Evolutionary conservation across 1,140 invertebrate species (phyloP), one percentile per base, ranked within the genome.

Genomic region (Dysdera silvatica): DNA sequence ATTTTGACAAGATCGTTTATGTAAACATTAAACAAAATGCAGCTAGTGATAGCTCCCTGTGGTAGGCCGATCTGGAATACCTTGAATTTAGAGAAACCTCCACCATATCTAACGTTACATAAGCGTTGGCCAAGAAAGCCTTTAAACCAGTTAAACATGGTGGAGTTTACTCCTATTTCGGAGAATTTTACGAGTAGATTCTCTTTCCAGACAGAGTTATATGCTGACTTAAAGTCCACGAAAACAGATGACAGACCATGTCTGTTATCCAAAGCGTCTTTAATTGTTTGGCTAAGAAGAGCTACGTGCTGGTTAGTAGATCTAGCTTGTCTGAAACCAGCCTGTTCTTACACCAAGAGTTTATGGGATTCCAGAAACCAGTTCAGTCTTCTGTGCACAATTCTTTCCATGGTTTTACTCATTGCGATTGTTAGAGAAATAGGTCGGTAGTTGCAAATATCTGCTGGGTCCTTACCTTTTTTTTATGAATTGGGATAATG

Each of bases 1-100:
- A 24, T 53, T n/a, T 20, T n/a, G 48, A 61, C 23, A 14, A 61
- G 24, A 28, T 61, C 59, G 43, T 61, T 61, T n/a, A 43, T 61
- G 31, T 61, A 61, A 7, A 51, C 49, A 1, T 49, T 51, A 26
- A 37, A 60, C 8, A 40, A 28, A 24, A 40, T 18, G 12, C 35
- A 53, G 23, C 26, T 48, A 2, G 7, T 43, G 28, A 35, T 35
- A 28, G 48, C 59, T 32, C 48, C 48, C 32, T 61, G 59, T 14
- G 48, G 48, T 1, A 53, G 35, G n/a, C 48, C 35, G 14, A 0
- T 51, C 29, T 53, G 24, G 4, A 59, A 31, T 3, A 43, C 48
- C 31, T 45, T 53, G 16, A 23, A 40, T 10, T 53, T 45, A 6
- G 48, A 61, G 1, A 51, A 14, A 14, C 32, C 32, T 0, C 28